Conservation (phyloP, 2,113 vertebrate species). For the Pachyramphus minor region DNA sequence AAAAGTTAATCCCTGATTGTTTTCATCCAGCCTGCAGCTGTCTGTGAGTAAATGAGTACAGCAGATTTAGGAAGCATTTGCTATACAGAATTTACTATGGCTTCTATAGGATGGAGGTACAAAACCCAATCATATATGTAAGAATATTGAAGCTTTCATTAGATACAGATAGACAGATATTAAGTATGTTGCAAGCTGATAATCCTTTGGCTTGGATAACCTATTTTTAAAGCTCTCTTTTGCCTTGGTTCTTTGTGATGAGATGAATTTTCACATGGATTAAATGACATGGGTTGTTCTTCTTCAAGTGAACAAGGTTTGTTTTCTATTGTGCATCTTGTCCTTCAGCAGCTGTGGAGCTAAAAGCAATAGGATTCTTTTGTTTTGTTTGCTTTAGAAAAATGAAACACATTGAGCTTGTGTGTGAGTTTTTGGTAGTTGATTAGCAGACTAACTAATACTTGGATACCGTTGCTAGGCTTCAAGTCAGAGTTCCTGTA, state of each 20-base stretch:
- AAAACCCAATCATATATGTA: slow-evolving; percentile 26
- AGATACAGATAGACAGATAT: slow-evolving; percentile 35
- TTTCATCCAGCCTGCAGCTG: slow-evolving; percentile 72
- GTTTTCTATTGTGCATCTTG: slow-evolving; percentile 65
- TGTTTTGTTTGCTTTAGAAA: neutral
- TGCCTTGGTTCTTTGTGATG: slow-evolving; percentile 68
- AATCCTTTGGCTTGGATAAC: slow-evolving; percentile 58
- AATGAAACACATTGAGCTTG: slow-evolving; percentile 38
- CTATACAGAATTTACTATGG: slow-evolving; percentile 55
- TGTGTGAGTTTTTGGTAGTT: slow-evolving; percentile 67
- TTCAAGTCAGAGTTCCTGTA: slow-evolving; percentile 64
- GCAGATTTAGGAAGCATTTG: slow-evolving; percentile 67
- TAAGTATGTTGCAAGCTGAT: slow-evolving; percentile 56
- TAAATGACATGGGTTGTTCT: slow-evolving; percentile 84
- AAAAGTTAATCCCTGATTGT: slow-evolving; percentile 78
- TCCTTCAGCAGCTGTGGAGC: slow-evolving; percentile 32
- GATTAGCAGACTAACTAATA: slow-evolving; percentile 69
- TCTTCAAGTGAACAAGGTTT: slow-evolving; percentile 84
- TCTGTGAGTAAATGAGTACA: slow-evolving; percentile 71
- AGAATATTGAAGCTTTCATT: slow-evolving; percentile 42
- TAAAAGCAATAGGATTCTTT: slow-evolving; percentile 25
- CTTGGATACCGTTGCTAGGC: slow-evolving; percentile 83
- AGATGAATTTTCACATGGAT: slow-evolving; percentile 69
- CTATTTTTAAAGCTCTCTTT: slow-evolving; percentile 53
- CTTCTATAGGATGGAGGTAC: slow-evolving; percentile 59